These are phyloP conservation scores for Musca vetustissima DNA, from an alignment of 1,140 invertebrate genomes.

Conservation along the genomic window DNA sequence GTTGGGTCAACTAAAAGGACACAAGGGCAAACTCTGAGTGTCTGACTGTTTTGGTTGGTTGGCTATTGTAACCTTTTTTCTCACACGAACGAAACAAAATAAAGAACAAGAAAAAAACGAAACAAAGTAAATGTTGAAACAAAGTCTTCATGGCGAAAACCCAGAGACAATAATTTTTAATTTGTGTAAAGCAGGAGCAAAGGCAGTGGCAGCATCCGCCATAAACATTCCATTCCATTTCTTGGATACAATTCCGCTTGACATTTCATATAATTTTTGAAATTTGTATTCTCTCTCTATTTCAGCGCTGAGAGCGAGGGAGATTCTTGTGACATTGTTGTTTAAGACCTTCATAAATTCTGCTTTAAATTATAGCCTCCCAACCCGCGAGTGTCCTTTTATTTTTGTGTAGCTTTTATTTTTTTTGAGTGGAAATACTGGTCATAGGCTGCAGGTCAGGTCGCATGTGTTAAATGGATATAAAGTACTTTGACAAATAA, in stretches of 20 bases:
- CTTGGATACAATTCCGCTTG: neutral
- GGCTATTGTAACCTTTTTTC: neutral
- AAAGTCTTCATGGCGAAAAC: neutral
- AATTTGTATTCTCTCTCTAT: neutral
- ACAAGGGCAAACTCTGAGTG: no score
- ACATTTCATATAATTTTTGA: slow-evolving; percentile 19
- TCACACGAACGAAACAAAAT: neutral
- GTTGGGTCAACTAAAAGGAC: slow-evolving; percentile 3
- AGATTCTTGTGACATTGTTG: neutral
- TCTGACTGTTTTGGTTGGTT: no score
- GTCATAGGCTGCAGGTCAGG: neutral
- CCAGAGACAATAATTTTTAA: slow-evolving; percentile 19
- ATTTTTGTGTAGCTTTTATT: no score
- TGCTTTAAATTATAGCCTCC: slow-evolving; percentile 10
- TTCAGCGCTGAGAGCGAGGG: neutral
- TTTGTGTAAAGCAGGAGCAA: slow-evolving; percentile 2
- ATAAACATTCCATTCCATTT: no score
- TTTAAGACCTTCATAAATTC: slow-evolving; percentile 21
- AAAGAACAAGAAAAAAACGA: neutral
- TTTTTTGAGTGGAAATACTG: no score
- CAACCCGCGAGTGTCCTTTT: no score
- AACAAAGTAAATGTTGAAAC: slow-evolving; percentile 3
- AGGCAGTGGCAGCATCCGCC: no score
- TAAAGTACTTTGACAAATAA: slow-evolving; percentile 23
- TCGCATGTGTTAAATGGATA: slow-evolving; percentile 21